A percentile compares a stretch with the other conserved stretches of the same genome.
Evolutionary conservation across 1,140 invertebrate species (phyloP).

Genomic region (Cepaea nemoralis): DNA sequence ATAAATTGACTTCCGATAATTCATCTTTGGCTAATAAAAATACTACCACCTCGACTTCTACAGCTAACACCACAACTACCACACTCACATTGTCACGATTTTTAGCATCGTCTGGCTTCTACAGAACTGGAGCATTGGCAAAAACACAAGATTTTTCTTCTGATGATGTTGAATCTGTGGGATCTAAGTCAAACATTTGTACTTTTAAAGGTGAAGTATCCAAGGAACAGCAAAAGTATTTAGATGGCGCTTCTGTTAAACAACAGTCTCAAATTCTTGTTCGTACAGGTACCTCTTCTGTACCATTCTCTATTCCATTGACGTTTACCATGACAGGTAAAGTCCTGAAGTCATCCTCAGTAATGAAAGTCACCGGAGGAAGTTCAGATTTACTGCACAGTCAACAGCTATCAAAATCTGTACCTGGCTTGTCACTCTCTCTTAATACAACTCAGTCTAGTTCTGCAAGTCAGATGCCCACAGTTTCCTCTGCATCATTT

Average conservation of each 20-base stretch:
- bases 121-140: background rate
- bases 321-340: conserved; percentile 36
- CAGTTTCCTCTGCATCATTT: background rate
- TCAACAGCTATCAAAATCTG: background rate
- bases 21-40: background rate
- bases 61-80: conserved; percentile 24
- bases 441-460: background rate
- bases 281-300: conserved; percentile 14
- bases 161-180: background rate
- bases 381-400: background rate
- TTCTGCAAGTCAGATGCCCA: background rate
- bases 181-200: background rate
- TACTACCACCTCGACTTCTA: background rate
- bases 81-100: conserved; percentile 24
- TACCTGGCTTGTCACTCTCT: background rate
- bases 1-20: background rate
- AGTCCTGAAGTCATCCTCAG: conserved; percentile 10
- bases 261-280: conserved; percentile 37
- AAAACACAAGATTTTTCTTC: background rate
- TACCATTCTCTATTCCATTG: conserved; percentile 25
- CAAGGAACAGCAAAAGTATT: background rate
- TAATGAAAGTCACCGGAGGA: conserved; percentile 1
- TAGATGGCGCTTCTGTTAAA: background rate
- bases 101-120: conserved; percentile 26
- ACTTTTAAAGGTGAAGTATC: background rate